Evolutionary conservation across 1,140 invertebrate genomes (phyloP), one percentile per base, ranked within the genome.

Genomic region (Sinella curviseta): DNA sequence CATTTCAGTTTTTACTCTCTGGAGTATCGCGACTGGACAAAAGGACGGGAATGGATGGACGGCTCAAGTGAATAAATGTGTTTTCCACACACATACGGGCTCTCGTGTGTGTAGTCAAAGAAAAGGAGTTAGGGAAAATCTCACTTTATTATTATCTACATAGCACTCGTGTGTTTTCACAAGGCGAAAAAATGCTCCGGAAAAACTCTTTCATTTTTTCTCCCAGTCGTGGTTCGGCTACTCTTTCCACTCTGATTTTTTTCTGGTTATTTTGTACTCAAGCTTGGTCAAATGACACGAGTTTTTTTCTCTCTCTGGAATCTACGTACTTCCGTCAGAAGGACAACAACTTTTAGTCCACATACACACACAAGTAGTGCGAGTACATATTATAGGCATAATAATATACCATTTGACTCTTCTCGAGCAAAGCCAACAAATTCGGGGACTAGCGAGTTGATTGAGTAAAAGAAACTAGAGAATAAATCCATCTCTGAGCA

Each of bases 391-490:
- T n/a, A n/a, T n/a, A n/a, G n/a, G n/a, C n/a, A n/a, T n/a, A n/a
- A n/a, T n/a, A n/a, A n/a, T n/a, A n/a, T n/a, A n/a, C n/a, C n/a
- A n/a, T n/a, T n/a, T n/a, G n/a, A n/a, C 39, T 48, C 8, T 48
- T 8, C 8, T 48, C 39, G 20, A 48, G 65, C n/a, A 8, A 70
- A 70, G 30, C 65, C 12, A 24, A 70, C 65, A 70, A 70, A 70
- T 70, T 70, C 65, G 28, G 4, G 31, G 65, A 70, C 65, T 70
- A 70, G 65, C 65, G 31, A 70, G 65, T 33, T 70, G 65, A 70
- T 70, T 70, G 26, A 31, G 31, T 3, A 12, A 48, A n/a, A n/a
- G 24, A 70, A 70, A 31, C 65, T 33, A n/a, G 31, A 70, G 31
- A 70, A 70, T 70, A 70, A 70, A 70, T 70, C 65, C 65, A 70